Evolutionary conservation across 2,113 vertebrate genomes (phyloP).

Genomic region (Monopterus albus): DNA sequence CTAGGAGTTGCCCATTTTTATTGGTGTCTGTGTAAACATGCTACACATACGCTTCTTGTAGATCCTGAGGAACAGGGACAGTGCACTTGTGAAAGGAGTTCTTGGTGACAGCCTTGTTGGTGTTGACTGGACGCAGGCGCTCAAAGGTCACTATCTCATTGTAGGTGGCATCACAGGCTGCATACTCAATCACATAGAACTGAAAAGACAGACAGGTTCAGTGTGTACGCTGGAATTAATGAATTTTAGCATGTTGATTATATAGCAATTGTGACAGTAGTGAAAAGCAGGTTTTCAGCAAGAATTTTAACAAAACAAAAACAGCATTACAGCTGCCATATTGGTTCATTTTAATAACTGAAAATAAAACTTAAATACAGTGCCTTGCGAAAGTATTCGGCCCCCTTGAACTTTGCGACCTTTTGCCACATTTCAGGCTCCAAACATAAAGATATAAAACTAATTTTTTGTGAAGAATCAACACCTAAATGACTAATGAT

Average conservation of each 20-base stretch:
- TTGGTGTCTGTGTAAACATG: not conserved
- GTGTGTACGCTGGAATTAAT: not conserved
- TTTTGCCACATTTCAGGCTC: no score
- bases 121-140: conserved; percentile 89
- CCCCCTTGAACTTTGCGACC: no score
- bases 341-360: not conserved
- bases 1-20: not conserved
- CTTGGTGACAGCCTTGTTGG: conserved; percentile 86
- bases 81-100: conserved; percentile 88
- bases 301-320: not conserved
- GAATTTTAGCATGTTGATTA: not conserved
- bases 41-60: conserved; percentile 83
- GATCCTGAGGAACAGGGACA: conserved; percentile 89
- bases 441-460: no score
- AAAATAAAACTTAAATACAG: not conserved
- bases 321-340: not conserved
- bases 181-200: conserved; percentile 95
- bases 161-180: conserved; percentile 91
- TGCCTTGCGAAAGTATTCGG: no score
- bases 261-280: not conserved
- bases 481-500: no score
- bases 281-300: not conserved
- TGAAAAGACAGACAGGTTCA: conserved; percentile 57
- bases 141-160: conserved; percentile 93
- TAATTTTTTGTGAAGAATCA: no score